Evolutionary conservation across 2,888 invertebrate species (phyloP).

Genomic region (Leptarthrus brevirostris): DNA sequence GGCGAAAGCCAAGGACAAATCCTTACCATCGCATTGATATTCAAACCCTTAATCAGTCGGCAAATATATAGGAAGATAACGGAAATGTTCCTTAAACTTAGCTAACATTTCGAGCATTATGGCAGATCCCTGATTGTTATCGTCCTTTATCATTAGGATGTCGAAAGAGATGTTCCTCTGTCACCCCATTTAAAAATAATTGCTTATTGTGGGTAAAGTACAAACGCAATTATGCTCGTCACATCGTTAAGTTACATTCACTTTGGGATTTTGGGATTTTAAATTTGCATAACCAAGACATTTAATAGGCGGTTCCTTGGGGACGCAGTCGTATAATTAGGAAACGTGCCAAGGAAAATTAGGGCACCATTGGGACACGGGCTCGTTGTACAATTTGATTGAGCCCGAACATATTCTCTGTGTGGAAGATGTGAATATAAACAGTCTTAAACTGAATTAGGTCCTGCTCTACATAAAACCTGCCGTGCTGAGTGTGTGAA

Average conservation of each 20-base stretch:
- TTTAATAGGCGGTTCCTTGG: conserved; percentile 41
- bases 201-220: conserved; percentile 44
- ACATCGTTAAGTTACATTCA: conserved; percentile 48
- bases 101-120: background rate
- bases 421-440: conserved; percentile 10
- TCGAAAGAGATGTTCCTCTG: conserved; percentile 47
- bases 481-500: no score
- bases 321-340: conserved; percentile 43
- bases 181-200: conserved; percentile 42
- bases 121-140: conserved; percentile 36
- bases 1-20: background rate
- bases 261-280: conserved; percentile 42
- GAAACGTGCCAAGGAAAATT: conserved; percentile 42
- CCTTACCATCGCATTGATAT: background rate
- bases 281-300: conserved; percentile 47
- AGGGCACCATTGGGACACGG: background rate
- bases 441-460: conserved; percentile 15
- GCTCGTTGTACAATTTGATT: background rate
- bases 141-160: conserved; percentile 37
- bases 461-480: no score
- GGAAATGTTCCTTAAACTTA: conserved; percentile 13
- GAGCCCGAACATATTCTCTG: conserved; percentile 15
- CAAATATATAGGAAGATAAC: conserved; percentile 10
- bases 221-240: conserved; percentile 50
- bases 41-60: conserved; percentile 13